These are phyloP conservation scores for Boloria selene DNA, from an alignment of 2,888 invertebrate species.

Conservation along the genomic window DNA sequence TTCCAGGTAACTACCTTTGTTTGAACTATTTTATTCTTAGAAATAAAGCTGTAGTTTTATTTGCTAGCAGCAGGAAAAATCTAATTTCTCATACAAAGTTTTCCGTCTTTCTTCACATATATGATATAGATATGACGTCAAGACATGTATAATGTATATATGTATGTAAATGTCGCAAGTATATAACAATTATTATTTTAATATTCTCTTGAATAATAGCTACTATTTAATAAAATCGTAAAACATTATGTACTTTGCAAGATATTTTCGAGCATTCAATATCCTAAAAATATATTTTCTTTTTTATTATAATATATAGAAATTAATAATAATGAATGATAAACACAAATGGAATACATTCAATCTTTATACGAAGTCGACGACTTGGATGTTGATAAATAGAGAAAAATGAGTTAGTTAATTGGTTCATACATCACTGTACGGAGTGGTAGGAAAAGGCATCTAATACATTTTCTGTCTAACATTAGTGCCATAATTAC, in stretches of 20 bases:
- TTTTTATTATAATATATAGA: not conserved
- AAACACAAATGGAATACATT: constrained; percentile 23
- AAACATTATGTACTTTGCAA: no score
- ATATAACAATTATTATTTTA: not conserved
- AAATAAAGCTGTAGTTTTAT: not conserved
- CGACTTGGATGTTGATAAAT: constrained; percentile 38
- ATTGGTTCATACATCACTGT: constrained; percentile 35
- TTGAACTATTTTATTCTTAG: constrained; percentile 9
- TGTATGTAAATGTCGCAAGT: no score
- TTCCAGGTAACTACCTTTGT: constrained; percentile 60
- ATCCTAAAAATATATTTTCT: no score
- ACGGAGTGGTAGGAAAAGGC: constrained; percentile 7
- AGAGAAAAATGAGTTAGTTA: constrained; percentile 39
- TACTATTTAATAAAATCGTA: no score
- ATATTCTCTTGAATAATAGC: not conserved
- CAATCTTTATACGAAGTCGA: constrained; percentile 26
- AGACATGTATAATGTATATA: no score
- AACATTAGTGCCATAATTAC: not conserved
- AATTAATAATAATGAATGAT: constrained; percentile 13
- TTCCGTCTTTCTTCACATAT: no score
- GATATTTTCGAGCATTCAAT: no score
- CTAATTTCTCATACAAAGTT: no score
- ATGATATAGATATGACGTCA: no score
- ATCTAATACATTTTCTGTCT: not conserved
- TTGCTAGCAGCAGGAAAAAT: no score